Conservation (phyloP, 1,140 invertebrate species). For the Physella acuta region DNA sequence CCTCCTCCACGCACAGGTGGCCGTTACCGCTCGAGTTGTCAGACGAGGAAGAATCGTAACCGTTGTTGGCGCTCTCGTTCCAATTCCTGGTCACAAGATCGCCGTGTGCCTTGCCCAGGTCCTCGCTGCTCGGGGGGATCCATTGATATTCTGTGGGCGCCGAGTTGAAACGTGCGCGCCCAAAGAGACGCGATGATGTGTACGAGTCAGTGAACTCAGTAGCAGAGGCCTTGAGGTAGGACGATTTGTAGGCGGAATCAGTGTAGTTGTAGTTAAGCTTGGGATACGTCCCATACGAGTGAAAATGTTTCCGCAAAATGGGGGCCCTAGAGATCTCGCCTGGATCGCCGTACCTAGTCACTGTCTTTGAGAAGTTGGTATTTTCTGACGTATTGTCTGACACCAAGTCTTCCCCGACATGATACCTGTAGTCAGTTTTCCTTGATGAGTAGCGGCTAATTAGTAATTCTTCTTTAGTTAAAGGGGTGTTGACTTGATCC, state of each 20-base stretch:
- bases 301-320: too few species aligned
- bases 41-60: slow-evolving; percentile 10
- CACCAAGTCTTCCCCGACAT: neutral
- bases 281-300: too few species aligned
- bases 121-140: neutral
- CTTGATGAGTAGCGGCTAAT: neutral
- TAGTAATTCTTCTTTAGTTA: neutral
- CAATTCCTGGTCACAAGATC: slow-evolving; percentile 7
- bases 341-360: neutral
- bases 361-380: neutral
- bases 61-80: slow-evolving; percentile 22
- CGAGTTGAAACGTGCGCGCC: neutral
- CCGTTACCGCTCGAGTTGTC: neutral
- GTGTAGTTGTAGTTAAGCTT: neutral
- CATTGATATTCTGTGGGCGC: neutral
- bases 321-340: neutral
- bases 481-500: neutral
- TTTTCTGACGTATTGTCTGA: neutral
- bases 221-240: neutral
- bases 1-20: neutral
- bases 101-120: neutral
- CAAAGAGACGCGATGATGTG: neutral
- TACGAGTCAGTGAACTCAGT: neutral
- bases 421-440: neutral
- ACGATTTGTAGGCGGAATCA: neutral